Conservation (phyloP, 2,797 vertebrate genomes). For the Tapera naevia region DNA sequence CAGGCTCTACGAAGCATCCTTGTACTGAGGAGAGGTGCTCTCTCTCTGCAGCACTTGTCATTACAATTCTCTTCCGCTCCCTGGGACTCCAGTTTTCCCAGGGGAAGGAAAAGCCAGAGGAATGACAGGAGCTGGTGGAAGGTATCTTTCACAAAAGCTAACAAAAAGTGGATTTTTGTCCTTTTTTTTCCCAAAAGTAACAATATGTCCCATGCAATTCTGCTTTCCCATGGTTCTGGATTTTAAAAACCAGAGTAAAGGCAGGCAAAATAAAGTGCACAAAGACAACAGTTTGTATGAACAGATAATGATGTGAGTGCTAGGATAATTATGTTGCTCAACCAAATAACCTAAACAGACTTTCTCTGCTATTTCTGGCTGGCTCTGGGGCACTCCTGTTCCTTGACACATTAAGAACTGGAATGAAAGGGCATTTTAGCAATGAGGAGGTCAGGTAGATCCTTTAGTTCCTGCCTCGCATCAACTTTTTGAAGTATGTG, state of each 20-base stretch:
- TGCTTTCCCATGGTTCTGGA: background rate
- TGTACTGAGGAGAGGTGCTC: rapidly evolving
- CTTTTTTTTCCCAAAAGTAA: background rate
- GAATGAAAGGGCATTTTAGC: background rate
- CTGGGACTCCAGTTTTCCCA: background rate
- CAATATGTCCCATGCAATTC: background rate
- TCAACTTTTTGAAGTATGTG: background rate
- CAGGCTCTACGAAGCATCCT: background rate
- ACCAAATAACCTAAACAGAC: background rate
- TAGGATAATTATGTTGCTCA: background rate
- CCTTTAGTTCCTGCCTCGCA: background rate
- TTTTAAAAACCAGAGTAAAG: background rate
- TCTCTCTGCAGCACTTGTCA: background rate
- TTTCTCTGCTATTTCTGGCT: background rate
- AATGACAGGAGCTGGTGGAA: background rate
- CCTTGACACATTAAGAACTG: background rate
- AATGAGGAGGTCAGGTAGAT: background rate
- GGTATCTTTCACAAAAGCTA: background rate
- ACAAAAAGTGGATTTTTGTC: background rate
- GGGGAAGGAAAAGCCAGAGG: background rate
- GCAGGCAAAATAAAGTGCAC: background rate
- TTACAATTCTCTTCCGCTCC: rapidly evolving
- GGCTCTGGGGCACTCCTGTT: background rate
- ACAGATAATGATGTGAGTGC: background rate
- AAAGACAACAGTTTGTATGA: background rate